phyloP scores from a whole-genome alignment of 1,140 invertebrate genomes.

The Drosophila sproati region DNA sequence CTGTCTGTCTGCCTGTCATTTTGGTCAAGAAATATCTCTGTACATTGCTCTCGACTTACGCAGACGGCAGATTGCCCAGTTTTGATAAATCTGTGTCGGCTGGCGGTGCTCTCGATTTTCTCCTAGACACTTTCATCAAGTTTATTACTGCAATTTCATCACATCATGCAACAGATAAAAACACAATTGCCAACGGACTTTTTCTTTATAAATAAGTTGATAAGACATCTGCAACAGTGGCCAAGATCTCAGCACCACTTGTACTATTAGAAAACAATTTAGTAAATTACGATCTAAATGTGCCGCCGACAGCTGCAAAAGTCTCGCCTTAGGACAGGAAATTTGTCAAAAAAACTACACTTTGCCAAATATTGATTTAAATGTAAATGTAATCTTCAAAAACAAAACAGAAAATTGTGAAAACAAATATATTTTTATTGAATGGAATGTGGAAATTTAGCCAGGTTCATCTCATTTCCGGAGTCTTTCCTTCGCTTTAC shows the following conservation, averaged over 20 bases:
- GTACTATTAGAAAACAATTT: conserved; percentile 74
- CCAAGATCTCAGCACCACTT: conserved; percentile 7
- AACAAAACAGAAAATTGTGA: too few species aligned
- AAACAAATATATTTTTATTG: too few species aligned
- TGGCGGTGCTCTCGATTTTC: conserved; percentile 8
- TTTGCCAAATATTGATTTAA: conserved; percentile 7
- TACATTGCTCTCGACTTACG: neutral
- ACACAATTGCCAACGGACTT: conserved; percentile 48
- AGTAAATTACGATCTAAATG: conserved; percentile 67
- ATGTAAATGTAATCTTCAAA: too few species aligned
- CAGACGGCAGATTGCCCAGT: conserved; percentile 60
- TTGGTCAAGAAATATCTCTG: conserved; percentile 69
- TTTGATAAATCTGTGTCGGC: conserved; percentile 53
- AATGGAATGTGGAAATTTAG: too few species aligned
- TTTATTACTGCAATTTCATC: conserved; percentile 44
- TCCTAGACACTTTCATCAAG: conserved; percentile 75
- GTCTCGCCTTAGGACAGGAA: conserved; percentile 54
- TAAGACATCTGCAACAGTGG: conserved; percentile 20
- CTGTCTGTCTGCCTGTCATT: conserved; percentile 31
- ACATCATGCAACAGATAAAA: conserved; percentile 54
- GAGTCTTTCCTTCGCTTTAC: too few species aligned
- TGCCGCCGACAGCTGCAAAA: conserved; percentile 44
- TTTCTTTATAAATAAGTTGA: conserved; percentile 12
- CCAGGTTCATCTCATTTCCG: too few species aligned
- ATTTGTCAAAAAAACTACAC: conserved; percentile 60